Evolutionary conservation across 1,140 invertebrate genomes (phyloP).

Genomic region (Anastatus disparis): DNA sequence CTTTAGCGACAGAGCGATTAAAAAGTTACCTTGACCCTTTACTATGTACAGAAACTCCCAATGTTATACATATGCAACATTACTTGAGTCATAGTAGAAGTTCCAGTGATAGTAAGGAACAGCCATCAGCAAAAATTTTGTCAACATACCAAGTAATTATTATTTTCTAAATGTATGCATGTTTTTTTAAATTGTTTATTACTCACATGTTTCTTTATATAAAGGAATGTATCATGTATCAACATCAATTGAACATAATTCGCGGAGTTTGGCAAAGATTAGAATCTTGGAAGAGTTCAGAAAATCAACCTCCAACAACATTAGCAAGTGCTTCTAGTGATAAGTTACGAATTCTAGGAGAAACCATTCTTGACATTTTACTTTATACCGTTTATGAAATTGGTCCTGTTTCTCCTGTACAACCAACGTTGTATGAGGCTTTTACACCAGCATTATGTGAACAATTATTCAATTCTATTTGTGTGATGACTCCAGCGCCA

Average conservation of each 20-base stretch:
- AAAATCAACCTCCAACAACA: slow-evolving; percentile 61
- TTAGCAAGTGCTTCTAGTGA: slow-evolving; percentile 75
- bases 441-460: slow-evolving; percentile 74
- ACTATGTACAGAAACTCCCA: slow-evolving; percentile 79
- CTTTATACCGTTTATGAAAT: slow-evolving; percentile 74
- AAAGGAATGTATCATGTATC: slow-evolving; percentile 81
- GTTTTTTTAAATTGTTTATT: slow-evolving; percentile 34
- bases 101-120: slow-evolving; percentile 70
- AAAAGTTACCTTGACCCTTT: slow-evolving; percentile 80
- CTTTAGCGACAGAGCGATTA: slow-evolving; percentile 83
- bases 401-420: slow-evolving; percentile 65
- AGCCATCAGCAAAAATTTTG: slow-evolving; percentile 76
- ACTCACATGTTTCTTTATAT: too few species aligned
- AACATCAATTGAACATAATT: slow-evolving; percentile 83
- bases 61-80: slow-evolving; percentile 82
- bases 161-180: slow-evolving; percentile 15
- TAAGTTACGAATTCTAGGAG: slow-evolving; percentile 81
- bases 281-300: slow-evolving; percentile 67
- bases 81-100: slow-evolving; percentile 73
- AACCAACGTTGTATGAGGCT: slow-evolving; percentile 66
- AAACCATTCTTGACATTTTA: slow-evolving; percentile 83
- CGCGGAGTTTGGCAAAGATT: slow-evolving; percentile 78
- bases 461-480: slow-evolving; percentile 75
- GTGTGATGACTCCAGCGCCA: slow-evolving; percentile 70
- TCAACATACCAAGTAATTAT: slow-evolving; percentile 78